A percentile compares a stretch with the other conserved stretches of the same genome.
phyloP scores from a whole-genome alignment of 2,797 vertebrate genomes.

The Stomatorhinus walkeri region DNA sequence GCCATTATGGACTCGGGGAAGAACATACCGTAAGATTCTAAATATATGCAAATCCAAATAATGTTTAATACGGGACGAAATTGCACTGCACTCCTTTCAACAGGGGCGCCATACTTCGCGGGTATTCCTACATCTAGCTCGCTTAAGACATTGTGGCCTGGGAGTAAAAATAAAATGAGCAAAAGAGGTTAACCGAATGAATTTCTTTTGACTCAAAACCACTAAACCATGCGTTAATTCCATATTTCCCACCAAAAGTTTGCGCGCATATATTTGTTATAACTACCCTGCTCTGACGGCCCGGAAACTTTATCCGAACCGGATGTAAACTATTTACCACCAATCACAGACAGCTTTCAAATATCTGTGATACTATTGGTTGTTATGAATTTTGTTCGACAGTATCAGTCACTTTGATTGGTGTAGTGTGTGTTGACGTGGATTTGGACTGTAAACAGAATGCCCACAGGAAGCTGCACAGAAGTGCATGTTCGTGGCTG shows the following conservation, averaged over 20 bases:
- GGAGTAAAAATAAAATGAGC: neutral
- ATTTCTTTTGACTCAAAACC: neutral
- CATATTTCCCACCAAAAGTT: neutral
- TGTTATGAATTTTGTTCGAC: conserved; percentile 21
- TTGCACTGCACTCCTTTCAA: neutral
- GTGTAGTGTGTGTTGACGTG: conserved; percentile 49
- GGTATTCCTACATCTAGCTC: neutral
- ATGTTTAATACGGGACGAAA: neutral
- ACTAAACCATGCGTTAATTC: neutral
- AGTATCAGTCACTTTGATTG: conserved; percentile 37
- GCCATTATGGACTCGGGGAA: neutral
- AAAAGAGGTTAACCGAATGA: neutral
- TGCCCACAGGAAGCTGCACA: conserved; percentile 28
- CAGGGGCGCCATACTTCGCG: neutral
- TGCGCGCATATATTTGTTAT: neutral
- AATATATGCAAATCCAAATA: neutral
- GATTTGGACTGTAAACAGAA: conserved; percentile 35
- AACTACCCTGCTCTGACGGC: neutral
- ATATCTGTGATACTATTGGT: conserved; percentile 39
- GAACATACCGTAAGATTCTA: neutral
- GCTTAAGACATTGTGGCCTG: neutral
- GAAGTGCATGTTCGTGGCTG: neutral
- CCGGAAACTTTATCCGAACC: neutral
- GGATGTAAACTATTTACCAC: conserved; percentile 11
- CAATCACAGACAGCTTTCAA: conserved; percentile 37